A percentile compares a stretch with the other conserved stretches of the same genome.
These are phyloP conservation scores for Latrodectus elegans DNA, from an alignment of 2,888 invertebrate genomes.

Conservation along the genomic window DNA sequence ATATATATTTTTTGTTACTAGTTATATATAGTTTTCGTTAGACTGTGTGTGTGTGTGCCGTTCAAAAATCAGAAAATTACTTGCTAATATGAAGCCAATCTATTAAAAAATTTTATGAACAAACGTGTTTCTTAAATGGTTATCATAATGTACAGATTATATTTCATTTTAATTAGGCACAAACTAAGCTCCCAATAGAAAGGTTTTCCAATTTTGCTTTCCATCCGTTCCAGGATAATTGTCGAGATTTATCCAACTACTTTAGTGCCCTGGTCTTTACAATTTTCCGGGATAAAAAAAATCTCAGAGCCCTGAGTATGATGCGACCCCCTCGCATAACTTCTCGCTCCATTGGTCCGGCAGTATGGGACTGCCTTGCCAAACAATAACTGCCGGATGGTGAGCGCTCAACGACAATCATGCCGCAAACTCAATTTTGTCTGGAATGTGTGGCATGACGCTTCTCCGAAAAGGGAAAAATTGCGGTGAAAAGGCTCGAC, in stretches of 20 bases:
- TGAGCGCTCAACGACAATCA: conserved; percentile 33
- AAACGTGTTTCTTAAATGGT: too few species aligned
- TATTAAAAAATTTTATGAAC: too few species aligned
- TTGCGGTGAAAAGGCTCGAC: conserved; percentile 17
- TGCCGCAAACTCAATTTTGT: conserved; percentile 67
- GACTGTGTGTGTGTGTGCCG: too few species aligned
- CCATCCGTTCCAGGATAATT: conserved; percentile 33
- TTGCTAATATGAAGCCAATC: too few species aligned
- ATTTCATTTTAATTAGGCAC: too few species aligned
- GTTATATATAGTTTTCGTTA: too few species aligned
- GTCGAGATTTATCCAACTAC: conserved; percentile 50
- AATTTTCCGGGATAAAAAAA: conserved; percentile 29
- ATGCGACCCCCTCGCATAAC: conserved; percentile 27
- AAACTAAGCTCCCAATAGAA: too few species aligned
- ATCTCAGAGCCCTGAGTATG: conserved; percentile 20
- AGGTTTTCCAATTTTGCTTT: too few species aligned
- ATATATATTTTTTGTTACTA: too few species aligned
- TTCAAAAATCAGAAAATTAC: too few species aligned
- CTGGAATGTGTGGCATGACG: conserved; percentile 61
- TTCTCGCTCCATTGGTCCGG: conserved; percentile 7
- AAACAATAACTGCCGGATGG: conserved; percentile 15
- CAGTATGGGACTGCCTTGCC: background rate
- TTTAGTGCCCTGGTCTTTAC: conserved; percentile 11
- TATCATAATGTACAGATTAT: too few species aligned
- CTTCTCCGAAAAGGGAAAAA: conserved; percentile 32